phyloP scores from a whole-genome alignment of 2,113 vertebrate genomes.

The Calypte anna region DNA sequence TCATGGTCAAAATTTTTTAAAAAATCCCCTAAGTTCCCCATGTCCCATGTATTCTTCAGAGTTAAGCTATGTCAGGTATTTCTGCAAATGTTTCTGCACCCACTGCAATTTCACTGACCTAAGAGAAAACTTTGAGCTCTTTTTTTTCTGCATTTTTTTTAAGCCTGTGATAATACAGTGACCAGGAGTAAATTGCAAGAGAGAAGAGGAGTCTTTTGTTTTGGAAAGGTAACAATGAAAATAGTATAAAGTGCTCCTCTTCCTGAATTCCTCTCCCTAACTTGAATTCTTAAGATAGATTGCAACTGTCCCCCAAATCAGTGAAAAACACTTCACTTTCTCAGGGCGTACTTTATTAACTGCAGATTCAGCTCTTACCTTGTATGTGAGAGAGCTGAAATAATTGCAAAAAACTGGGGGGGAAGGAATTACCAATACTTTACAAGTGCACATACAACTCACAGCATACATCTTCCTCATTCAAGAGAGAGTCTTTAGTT shows the following conservation, averaged over 20 bases:
- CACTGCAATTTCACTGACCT: slow-evolving; percentile 32
- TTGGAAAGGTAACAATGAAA: background rate
- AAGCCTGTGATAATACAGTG: background rate
- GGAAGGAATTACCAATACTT: background rate
- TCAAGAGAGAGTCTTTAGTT: background rate
- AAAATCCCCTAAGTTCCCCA: slow-evolving; percentile 11
- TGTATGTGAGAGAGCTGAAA: background rate
- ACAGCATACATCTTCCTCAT: background rate
- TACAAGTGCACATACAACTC: background rate
- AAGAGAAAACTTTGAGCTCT: slow-evolving; percentile 1
- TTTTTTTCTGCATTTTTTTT: background rate
- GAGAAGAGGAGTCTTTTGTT: background rate
- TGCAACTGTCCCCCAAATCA: background rate
- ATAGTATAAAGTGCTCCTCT: background rate
- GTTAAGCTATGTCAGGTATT: slow-evolving; percentile 46
- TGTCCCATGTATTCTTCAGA: slow-evolving; percentile 41
- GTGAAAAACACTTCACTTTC: background rate
- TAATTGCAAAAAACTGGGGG: background rate
- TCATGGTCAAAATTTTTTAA: slow-evolving; percentile 26
- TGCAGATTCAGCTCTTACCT: background rate
- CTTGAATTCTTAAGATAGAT: background rate
- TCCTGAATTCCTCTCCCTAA: background rate
- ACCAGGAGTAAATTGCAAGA: background rate
- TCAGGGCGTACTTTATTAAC: background rate
- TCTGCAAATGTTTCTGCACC: slow-evolving; percentile 11